Conservation (phyloP, 1,140 invertebrate genomes). For the Hypothenemus hampei region DNA sequence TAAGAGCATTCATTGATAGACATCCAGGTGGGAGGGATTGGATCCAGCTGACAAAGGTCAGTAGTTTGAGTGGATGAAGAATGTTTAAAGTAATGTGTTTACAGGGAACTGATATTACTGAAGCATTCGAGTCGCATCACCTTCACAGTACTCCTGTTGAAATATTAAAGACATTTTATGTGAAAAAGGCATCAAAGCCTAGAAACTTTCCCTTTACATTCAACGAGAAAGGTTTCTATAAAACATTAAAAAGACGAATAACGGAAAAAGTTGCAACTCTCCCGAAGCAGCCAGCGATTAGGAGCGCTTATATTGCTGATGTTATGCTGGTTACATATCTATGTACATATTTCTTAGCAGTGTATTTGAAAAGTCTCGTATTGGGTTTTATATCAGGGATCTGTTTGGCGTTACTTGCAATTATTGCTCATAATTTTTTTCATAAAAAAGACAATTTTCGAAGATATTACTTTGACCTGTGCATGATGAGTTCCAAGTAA, state of each 20-base stretch:
- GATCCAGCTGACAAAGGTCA: constrained; percentile 62
- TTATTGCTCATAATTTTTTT: constrained; percentile 75
- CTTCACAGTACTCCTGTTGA: constrained; percentile 47
- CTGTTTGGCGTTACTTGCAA: constrained; percentile 52
- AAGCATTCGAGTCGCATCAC: constrained; percentile 63
- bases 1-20: constrained; percentile 58
- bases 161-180: constrained; percentile 56
- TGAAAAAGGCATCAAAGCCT: constrained; percentile 49
- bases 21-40: constrained; percentile 81
- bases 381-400: constrained; percentile 51
- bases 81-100: constrained; percentile 23
- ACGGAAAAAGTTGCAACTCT: constrained; percentile 34
- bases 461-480: constrained; percentile 75
- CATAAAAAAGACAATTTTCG: constrained; percentile 75
- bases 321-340: constrained; percentile 49
- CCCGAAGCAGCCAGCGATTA: constrained; percentile 38
- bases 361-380: constrained; percentile 45
- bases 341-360: constrained; percentile 50
- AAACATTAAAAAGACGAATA: constrained; percentile 55
- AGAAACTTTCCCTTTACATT: constrained; percentile 61
- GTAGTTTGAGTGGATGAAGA: background rate
- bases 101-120: constrained; percentile 66
- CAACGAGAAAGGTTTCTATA: constrained; percentile 61
- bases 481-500: constrained; percentile 38
- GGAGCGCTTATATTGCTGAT: constrained; percentile 54